Evolutionary conservation across 2,113 vertebrate species (phyloP).

Genomic region (Calyptomena viridis): DNA sequence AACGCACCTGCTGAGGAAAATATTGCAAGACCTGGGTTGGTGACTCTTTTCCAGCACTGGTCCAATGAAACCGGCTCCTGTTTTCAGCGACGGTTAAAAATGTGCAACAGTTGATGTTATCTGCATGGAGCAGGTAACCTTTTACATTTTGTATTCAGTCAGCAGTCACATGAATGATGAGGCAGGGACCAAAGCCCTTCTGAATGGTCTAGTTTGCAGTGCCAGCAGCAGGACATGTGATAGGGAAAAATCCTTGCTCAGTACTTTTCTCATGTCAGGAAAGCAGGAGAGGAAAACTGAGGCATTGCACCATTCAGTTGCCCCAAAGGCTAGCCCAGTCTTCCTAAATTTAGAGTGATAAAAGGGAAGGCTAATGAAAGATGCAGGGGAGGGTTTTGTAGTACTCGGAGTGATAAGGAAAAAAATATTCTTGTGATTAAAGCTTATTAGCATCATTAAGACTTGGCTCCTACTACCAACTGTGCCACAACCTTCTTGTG

Average conservation of each 20-base stretch:
- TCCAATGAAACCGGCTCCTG: not conserved
- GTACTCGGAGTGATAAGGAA: not conserved
- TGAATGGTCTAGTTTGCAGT: not conserved
- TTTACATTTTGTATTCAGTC: not conserved
- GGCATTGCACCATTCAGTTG: rapidly evolving
- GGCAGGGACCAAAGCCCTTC: not conserved
- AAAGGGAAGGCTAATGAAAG: not conserved
- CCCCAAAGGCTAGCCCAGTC: not conserved
- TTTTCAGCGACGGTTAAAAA: not conserved
- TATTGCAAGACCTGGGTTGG: not conserved
- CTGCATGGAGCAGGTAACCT: not conserved
- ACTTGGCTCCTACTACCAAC: not conserved
- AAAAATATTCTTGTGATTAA: not conserved
- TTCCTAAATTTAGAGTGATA: not conserved
- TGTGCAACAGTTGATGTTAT: slow-evolving; percentile 41
- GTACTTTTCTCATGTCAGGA: not conserved
- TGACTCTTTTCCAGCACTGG: slow-evolving; percentile 4
- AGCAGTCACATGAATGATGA: slow-evolving; percentile 54
- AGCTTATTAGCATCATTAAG: not conserved
- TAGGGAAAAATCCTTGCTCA: slow-evolving; percentile 2
- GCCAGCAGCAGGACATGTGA: slow-evolving; percentile 35
- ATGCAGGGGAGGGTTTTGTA: not conserved
- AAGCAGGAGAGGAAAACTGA: not conserved
- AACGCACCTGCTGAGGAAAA: slow-evolving; percentile 5
- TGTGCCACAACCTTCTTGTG: not conserved